Evolutionary conservation across 2,888 invertebrate species (phyloP), one percentile per base, ranked within the genome.

Genomic region (Entomobrya multifasciata): DNA sequence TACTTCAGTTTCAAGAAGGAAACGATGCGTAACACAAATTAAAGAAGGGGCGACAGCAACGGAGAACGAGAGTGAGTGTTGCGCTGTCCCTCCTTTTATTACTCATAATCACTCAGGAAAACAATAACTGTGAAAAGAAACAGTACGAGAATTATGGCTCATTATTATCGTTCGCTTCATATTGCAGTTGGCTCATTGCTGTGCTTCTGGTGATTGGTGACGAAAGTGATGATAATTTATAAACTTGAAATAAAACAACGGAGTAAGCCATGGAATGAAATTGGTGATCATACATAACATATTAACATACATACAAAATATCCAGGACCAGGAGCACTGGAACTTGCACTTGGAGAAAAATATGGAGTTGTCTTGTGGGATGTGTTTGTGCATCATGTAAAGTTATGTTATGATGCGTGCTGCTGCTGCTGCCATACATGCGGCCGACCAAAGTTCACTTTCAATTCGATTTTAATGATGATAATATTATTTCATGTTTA

Each of bases 181-280:
- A 1, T 22, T 10, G 25, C 25, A 20, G 6, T 25, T 30, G 30
- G n/a, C n/a, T n/a, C n/a, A n/a, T n/a, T n/a, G 15, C 27, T 27
- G 62, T 30, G 62, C 62, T 62, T 62, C n/a, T 62, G n/a, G 17
- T 55, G 20, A 20, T 20, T 55, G 27, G 60, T 5, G 27, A 30
- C 15, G 62, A 62, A 30, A 62, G 30, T 62, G 62, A 62, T 30
- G 57, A 10, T 8, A 0, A 30, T 13, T 1, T 25, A 57, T 15
- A 62, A 62, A 62, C 62, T n/a, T n/a, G n/a, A n/a, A n/a, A n/a
- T n/a, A n/a, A n/a, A n/a, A 62, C 27, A 62, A 62, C 62, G 62
- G 62, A 62, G 27, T 62, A 30, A 62, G 62, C 62, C 30, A 30
- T 62, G 27, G n/a, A 57, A 25, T 13, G 15, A 11, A 25, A 57